These are phyloP conservation scores for Somateria mollissima DNA, from an alignment of 2,797 vertebrate genomes.

Conservation along the genomic window DNA sequence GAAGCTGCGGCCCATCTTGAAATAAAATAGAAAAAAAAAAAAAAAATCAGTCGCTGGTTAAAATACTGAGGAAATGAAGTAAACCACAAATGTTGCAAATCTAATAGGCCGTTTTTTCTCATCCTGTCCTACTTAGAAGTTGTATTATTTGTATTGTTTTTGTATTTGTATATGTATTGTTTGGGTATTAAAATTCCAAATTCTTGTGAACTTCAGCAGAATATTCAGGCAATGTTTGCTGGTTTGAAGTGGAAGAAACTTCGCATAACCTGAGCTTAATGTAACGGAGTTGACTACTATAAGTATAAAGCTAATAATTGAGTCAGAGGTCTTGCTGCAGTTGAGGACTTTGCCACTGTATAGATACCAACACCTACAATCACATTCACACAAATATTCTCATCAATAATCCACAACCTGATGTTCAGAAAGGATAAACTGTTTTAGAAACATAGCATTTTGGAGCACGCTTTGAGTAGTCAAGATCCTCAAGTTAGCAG, in stretches of 20 bases:
- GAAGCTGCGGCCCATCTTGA: not conserved
- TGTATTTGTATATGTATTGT: no score
- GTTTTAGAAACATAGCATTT: not conserved
- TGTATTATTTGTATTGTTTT: not conserved
- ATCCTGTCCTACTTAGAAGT: not conserved
- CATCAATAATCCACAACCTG: not conserved
- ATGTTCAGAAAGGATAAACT: not conserved
- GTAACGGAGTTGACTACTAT: not conserved
- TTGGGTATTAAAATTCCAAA: not conserved
- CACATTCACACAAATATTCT: not conserved
- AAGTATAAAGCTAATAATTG: not conserved
- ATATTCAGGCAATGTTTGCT: not conserved
- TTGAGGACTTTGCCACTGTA: not conserved
- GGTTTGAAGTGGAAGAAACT: not conserved
- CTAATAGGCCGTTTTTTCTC: not conserved
- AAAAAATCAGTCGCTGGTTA: not conserved
- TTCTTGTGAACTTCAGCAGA: not conserved
- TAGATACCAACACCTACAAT: not conserved
- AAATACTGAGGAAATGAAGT: not conserved
- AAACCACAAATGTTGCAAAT: not conserved
- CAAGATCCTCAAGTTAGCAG: not conserved
- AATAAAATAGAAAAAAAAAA: not conserved
- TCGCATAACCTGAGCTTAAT: not conserved
- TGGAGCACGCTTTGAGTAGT: not conserved
- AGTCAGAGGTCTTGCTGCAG: not conserved